phyloP scores from a whole-genome alignment of 1,140 invertebrate genomes.

The Aphelenchoides besseyi region DNA sequence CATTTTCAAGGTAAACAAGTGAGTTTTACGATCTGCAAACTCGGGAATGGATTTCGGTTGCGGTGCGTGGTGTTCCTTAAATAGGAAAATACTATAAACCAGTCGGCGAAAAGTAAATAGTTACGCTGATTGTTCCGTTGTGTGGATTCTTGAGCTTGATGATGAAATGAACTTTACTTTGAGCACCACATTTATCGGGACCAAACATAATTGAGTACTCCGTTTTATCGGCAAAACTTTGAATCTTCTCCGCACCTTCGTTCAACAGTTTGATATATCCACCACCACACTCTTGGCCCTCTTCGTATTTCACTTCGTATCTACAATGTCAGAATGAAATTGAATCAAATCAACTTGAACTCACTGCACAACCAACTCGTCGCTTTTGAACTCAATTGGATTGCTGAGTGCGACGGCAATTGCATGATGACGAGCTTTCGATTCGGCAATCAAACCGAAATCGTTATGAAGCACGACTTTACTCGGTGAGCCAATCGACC shows the following conservation, averaged over 20 bases:
- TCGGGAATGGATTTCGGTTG: slow-evolving; percentile 72
- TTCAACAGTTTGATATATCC: slow-evolving; percentile 89
- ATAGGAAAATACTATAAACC: background rate
- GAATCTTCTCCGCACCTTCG: slow-evolving; percentile 62
- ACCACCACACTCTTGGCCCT: slow-evolving; percentile 96
- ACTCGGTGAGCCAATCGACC: slow-evolving; percentile 75
- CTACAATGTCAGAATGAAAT: slow-evolving; percentile 49
- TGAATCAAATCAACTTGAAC: slow-evolving; percentile 62
- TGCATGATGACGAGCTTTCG: slow-evolving; percentile 92
- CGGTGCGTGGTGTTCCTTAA: slow-evolving; percentile 70
- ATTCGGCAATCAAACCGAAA: slow-evolving; percentile 82
- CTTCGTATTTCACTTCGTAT: slow-evolving; percentile 72
- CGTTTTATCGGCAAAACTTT: slow-evolving; percentile 87
- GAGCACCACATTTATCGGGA: slow-evolving; percentile 95
- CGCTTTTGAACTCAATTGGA: slow-evolving; percentile 80
- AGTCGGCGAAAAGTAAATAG: slow-evolving; percentile 8
- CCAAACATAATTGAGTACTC: slow-evolving; percentile 79
- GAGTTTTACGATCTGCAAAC: slow-evolving; percentile 90
- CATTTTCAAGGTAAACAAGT: slow-evolving; percentile 85
- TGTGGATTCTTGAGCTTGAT: slow-evolving; percentile 90
- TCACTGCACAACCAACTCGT: slow-evolving; percentile 89
- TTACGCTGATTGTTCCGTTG: slow-evolving; percentile 75
- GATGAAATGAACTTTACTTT: slow-evolving; percentile 93
- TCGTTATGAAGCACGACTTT: slow-evolving; percentile 77
- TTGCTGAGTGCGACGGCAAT: slow-evolving; percentile 77